Evolutionary conservation across 2,888 invertebrate genomes (phyloP), one percentile per base, ranked within the genome.

Genomic region (Folsomia manolachei): DNA sequence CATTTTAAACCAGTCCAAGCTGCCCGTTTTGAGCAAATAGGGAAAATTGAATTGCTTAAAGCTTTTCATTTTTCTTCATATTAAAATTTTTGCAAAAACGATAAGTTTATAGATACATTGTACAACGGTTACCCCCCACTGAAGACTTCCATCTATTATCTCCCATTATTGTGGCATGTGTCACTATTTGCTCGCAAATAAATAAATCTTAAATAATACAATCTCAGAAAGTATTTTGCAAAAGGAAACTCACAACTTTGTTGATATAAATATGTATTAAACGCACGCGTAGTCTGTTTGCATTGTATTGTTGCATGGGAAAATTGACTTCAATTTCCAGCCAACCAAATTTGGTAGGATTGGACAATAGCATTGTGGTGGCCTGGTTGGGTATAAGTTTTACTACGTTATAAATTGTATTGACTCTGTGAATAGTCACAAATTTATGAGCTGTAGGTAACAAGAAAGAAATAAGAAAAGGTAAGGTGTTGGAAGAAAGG

Each of bases 261-360:
- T 39, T 39, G 39, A n/a, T n/a, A n/a, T n/a, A n/a, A n/a, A n/a
- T n/a, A n/a, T n/a, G 56, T 65, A 71, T 65, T 71, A 66, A 66
- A 66, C 51, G 65, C 65, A 66, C 65, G 65, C 71, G 56, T 68
- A 27, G 60, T 70, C 21, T 71, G 52, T 61, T 63, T 60, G 27
- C 21, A 27, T 60, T 60, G n/a, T 19, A 62, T 60, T 60, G 62
- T 69, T 69, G 51, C 19, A 27, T 61, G 69, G 24, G 62, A 60
- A 69, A 51, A 61, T 62, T 21, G 60, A 56, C 2, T 62, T 52
- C 39, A 25, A 63, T 63, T 63, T 24, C 25, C 21, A 39, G 4
- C 39, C 39, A 39, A 39, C 39, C 39, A 39, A 39, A 39, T 14
- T 14, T 39, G 39, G n/a, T n/a, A n/a, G n/a, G n/a, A n/a, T n/a